Percentiles rank a stretch among this genome's conserved stretches.
Evolutionary conservation across 1,140 invertebrate species (phyloP).

Genomic region (Epicauta chinensis): DNA sequence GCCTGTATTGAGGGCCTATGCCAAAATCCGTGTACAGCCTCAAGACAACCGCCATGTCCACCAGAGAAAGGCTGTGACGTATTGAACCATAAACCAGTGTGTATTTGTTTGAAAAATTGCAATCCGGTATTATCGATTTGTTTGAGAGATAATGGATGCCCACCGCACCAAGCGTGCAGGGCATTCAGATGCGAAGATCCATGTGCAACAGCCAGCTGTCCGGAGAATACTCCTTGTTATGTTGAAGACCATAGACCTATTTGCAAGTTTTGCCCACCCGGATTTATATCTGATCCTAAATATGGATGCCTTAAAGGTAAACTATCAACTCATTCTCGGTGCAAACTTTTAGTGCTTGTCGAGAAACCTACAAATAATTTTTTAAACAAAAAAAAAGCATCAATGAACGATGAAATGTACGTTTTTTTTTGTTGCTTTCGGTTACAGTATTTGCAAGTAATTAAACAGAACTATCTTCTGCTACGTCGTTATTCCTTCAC

Average conservation of each 20-base stretch:
- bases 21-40: slow-evolving; percentile 72
- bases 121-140: slow-evolving; percentile 80
- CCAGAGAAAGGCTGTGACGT: slow-evolving; percentile 78
- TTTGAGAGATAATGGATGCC: slow-evolving; percentile 80
- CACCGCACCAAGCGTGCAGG: slow-evolving; percentile 73
- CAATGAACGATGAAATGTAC: slow-evolving; percentile 26
- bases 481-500: slow-evolving; percentile 23
- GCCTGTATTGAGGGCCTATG: slow-evolving; percentile 77
- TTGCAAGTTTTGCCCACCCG: slow-evolving; percentile 89
- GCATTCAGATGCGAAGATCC: slow-evolving; percentile 88
- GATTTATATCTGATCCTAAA: slow-evolving; percentile 80
- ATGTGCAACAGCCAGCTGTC: slow-evolving; percentile 71
- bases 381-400: slow-evolving; percentile 8
- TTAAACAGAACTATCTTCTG: slow-evolving; percentile 19
- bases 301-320: slow-evolving; percentile 95
- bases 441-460: slow-evolving; percentile 31
- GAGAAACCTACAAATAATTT: slow-evolving; percentile 16
- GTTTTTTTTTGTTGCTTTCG: slow-evolving; percentile 26
- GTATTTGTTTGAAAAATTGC: slow-evolving; percentile 81
- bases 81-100: slow-evolving; percentile 75
- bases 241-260: slow-evolving; percentile 88
- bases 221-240: slow-evolving; percentile 76
- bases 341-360: slow-evolving; percentile 35
- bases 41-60: slow-evolving; percentile 57
- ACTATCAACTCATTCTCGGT: slow-evolving; percentile 37